phyloP scores from a whole-genome alignment of 2,797 vertebrate species.

The Pteronotus mesoamericanus region DNA sequence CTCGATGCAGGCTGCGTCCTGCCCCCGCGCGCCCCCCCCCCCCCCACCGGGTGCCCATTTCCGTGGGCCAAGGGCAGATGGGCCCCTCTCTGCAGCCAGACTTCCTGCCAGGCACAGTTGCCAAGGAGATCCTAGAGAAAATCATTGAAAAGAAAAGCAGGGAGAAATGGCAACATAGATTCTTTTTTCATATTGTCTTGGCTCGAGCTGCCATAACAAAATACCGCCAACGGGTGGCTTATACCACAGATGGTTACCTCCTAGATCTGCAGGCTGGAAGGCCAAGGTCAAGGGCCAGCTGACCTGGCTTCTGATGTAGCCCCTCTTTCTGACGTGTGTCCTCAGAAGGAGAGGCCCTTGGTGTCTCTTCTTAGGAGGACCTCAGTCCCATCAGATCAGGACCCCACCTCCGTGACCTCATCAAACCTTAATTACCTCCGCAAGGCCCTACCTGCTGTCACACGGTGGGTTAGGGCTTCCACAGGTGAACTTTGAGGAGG shows the following conservation, averaged over 20 bases:
- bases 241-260: accelerated
- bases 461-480: neutral
- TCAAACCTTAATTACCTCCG: too few relatives aligned
- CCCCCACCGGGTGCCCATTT: accelerated
- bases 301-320: neutral
- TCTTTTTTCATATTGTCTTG: neutral
- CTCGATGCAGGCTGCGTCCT: accelerated
- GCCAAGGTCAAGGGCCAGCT: accelerated
- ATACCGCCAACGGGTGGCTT: accelerated
- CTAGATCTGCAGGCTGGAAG: accelerated
- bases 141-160: neutral
- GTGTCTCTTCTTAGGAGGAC: neutral
- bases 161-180: neutral
- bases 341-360: neutral
- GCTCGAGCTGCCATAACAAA: accelerated
- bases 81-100: neutral
- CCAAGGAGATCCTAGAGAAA: neutral
- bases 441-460: neutral
- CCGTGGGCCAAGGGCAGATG: accelerated
- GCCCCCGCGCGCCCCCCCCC: neutral
- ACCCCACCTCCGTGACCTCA: neutral
- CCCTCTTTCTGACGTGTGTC: neutral
- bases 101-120: neutral
- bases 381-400: accelerated
- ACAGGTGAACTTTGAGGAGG: neutral